Evolutionary conservation across 2,113 vertebrate species (phyloP).

Genomic region (Murina feae): DNA sequence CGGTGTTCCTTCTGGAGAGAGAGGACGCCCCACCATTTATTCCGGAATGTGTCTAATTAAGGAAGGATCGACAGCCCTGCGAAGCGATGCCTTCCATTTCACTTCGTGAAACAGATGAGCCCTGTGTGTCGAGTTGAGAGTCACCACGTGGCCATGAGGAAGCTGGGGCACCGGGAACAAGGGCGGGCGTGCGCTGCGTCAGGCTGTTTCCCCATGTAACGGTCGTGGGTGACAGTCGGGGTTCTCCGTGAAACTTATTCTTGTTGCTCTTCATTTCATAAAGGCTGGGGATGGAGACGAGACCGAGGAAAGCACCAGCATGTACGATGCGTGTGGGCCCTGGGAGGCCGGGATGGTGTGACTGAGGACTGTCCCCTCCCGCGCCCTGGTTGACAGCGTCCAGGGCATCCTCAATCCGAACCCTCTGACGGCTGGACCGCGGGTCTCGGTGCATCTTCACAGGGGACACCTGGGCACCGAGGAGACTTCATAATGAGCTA

Average conservation of each 20-base stretch:
- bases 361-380: constrained; percentile 44
- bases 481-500: neutral
- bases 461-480: neutral
- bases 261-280: constrained; percentile 20
- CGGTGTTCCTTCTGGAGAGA: neutral
- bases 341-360: constrained; percentile 33
- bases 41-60: neutral
- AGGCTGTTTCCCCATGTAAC: neutral
- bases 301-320: neutral
- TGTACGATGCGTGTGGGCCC: neutral
- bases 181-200: neutral
- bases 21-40: neutral
- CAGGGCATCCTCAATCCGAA: neutral
- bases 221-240: neutral
- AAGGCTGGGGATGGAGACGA: neutral
- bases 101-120: neutral
- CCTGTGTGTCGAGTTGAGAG: neutral
- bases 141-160: neutral
- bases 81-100: neutral
- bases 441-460: neutral
- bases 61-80: neutral
- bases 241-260: neutral
- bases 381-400: constrained; percentile 22
- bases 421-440: neutral
- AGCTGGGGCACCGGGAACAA: neutral